These are phyloP conservation scores for Nerophis lumbriciformis DNA, from an alignment of 2,113 vertebrate species.

Conservation along the genomic window DNA sequence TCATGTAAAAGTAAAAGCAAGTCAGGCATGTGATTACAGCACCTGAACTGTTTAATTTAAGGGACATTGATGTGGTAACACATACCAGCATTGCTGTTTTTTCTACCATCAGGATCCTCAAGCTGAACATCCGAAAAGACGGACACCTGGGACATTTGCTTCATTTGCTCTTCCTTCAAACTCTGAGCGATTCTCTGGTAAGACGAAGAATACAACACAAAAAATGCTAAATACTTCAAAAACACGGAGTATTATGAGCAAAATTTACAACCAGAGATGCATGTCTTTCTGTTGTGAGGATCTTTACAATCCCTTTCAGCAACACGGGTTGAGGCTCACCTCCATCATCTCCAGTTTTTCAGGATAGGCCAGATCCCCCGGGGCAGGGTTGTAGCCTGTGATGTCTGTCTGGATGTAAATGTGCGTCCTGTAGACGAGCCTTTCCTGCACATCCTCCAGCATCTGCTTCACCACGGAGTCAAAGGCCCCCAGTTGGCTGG, in stretches of 20 bases:
- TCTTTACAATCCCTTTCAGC: not conserved
- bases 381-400: constrained; percentile 89
- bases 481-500: constrained; percentile 85
- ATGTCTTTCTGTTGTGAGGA: not conserved
- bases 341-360: constrained; percentile 99
- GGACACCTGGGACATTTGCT: constrained; percentile 69
- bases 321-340: constrained; percentile 55
- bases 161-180: constrained; percentile 92
- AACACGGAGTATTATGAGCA: not conserved
- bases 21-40: constrained; percentile 22
- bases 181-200: constrained; percentile 92
- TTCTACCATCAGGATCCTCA: constrained; percentile 77
- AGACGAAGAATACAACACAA: not conserved
- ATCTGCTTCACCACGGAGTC: constrained; percentile 92
- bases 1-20: constrained; percentile 11
- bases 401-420: constrained; percentile 99
- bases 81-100: constrained; percentile 77
- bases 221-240: not conserved
- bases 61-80: constrained; percentile 19
- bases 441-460: constrained; percentile 95
- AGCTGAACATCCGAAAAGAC: constrained; percentile 85
- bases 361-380: constrained; percentile 92
- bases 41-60: constrained; percentile 4
- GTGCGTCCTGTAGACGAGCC: constrained; percentile 92
- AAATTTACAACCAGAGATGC: not conserved